Conservation (phyloP, 2,797 vertebrate genomes). For the Thaleichthys pacificus region DNA sequence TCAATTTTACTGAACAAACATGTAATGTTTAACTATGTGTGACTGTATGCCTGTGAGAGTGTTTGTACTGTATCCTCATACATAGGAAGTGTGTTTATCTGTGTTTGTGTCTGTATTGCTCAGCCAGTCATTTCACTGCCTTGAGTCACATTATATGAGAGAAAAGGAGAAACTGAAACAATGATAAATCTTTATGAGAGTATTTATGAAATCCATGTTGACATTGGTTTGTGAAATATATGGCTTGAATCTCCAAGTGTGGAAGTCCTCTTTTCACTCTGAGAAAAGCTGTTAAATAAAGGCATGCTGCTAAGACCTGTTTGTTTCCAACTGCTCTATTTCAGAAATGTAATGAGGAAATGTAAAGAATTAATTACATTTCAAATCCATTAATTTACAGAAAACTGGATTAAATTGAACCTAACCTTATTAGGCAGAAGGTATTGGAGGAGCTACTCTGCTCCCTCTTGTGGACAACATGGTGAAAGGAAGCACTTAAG, state of each 20-base stretch:
- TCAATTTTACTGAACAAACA: constrained; percentile 60
- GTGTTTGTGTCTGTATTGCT: constrained; percentile 33
- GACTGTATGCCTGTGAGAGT: constrained; percentile 26
- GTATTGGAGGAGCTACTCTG: no score
- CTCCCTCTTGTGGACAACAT: no score
- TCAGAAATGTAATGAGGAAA: neutral
- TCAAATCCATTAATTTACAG: neutral
- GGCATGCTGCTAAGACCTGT: constrained; percentile 26
- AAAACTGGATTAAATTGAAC: neutral
- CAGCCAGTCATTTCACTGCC: constrained; percentile 18
- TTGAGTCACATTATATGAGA: neutral
- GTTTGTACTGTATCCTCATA: constrained; percentile 42
- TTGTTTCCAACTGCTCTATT: neutral
- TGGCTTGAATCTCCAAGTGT: constrained; percentile 11
- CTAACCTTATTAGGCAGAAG: neutral
- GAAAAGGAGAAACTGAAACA: constrained; percentile 8
- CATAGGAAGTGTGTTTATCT: constrained; percentile 50
- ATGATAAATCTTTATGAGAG: constrained; percentile 11
- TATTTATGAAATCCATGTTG: constrained; percentile 18
- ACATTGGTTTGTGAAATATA: constrained; percentile 32
- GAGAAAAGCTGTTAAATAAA: constrained; percentile 67
- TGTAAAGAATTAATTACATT: neutral
- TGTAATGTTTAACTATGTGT: constrained; percentile 34
- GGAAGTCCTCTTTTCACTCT: constrained; percentile 34
- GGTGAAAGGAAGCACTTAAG: no score